These are phyloP conservation scores for Sarcophaga carnaria DNA, from an alignment of 2,888 invertebrate genomes.

Conservation along the genomic window DNA sequence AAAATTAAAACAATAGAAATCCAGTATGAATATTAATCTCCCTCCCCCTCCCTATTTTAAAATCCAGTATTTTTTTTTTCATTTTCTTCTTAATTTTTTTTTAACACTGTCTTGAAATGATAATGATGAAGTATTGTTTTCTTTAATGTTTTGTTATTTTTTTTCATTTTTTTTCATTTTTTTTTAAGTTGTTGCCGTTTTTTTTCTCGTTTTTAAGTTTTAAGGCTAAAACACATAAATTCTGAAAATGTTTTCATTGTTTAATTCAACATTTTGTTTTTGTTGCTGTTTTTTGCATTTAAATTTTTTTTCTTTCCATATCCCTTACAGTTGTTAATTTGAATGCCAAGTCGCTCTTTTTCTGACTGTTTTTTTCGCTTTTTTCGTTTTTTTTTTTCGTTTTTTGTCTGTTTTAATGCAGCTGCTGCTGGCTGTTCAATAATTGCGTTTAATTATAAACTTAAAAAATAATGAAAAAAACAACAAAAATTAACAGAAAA, in stretches of 20 bases:
- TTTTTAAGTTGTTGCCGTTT: slow-evolving; percentile 36
- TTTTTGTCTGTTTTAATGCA: slow-evolving; percentile 33
- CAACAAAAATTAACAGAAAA: slow-evolving; percentile 37
- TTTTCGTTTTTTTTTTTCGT: not conserved
- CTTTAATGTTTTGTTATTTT: slow-evolving; percentile 28
- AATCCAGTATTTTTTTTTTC: not conserved
- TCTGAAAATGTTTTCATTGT: slow-evolving; percentile 72
- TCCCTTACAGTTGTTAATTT: slow-evolving; percentile 66
- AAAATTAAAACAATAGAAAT: no score
- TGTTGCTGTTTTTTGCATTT: slow-evolving; percentile 48
- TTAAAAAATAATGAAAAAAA: slow-evolving; percentile 62
- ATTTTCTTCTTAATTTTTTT: not conserved
- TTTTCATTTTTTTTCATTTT: slow-evolving; percentile 37
- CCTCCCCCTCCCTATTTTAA: not conserved
- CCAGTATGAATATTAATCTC: no score
- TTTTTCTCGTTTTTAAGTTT: slow-evolving; percentile 61
- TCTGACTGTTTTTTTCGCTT: not conserved
- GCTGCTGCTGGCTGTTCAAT: slow-evolving; percentile 77
- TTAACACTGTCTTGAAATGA: slow-evolving; percentile 18
- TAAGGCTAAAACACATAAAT: slow-evolving; percentile 71
- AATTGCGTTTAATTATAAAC: slow-evolving; percentile 80
- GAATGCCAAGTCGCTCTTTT: slow-evolving; percentile 61
- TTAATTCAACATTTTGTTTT: slow-evolving; percentile 49
- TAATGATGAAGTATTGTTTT: slow-evolving; percentile 41
- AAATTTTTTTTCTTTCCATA: slow-evolving; percentile 71